A percentile compares a stretch with the other conserved stretches of the same genome.
phyloP scores from a whole-genome alignment of 2,113 vertebrate genomes.

The Etia nguti region DNA sequence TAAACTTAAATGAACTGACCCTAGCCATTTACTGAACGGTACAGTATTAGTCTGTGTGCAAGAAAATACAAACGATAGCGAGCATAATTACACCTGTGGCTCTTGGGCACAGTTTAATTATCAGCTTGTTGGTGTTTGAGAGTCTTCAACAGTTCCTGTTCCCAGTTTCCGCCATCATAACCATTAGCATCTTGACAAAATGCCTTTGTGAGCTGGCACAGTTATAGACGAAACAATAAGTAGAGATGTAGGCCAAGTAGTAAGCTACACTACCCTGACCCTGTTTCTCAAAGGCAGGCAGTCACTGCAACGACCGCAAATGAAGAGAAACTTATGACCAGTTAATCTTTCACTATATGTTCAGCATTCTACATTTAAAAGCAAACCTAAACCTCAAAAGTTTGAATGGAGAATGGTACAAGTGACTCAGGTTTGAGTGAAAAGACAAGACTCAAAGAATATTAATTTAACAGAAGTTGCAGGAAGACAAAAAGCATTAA shows the following conservation, averaged over 20 bases:
- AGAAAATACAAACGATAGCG: not conserved
- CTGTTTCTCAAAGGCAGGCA: not conserved
- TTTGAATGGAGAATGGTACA: not conserved
- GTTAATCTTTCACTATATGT: not conserved
- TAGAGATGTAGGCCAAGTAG: constrained; percentile 9
- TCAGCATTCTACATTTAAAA: not conserved
- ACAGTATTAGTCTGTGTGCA: not conserved
- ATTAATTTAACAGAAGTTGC: not conserved
- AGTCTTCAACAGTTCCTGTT: not conserved
- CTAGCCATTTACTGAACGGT: not conserved
- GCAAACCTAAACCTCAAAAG: not conserved
- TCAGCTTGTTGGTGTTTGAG: not conserved
- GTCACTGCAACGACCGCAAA: not conserved
- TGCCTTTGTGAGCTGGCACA: not conserved
- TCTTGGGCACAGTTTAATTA: not conserved
- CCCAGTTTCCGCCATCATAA: not conserved
- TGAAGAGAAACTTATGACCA: not conserved
- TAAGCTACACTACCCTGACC: not conserved
- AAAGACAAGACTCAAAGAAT: not conserved
- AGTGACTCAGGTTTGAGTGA: not conserved
- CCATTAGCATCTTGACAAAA: not conserved
- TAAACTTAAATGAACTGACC: not conserved
- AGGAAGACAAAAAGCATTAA: not conserved
- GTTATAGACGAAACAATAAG: constrained; percentile 31
- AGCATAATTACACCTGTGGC: not conserved